phyloP scores from a whole-genome alignment of 2,888 invertebrate genomes.

The Arenicola marina region DNA sequence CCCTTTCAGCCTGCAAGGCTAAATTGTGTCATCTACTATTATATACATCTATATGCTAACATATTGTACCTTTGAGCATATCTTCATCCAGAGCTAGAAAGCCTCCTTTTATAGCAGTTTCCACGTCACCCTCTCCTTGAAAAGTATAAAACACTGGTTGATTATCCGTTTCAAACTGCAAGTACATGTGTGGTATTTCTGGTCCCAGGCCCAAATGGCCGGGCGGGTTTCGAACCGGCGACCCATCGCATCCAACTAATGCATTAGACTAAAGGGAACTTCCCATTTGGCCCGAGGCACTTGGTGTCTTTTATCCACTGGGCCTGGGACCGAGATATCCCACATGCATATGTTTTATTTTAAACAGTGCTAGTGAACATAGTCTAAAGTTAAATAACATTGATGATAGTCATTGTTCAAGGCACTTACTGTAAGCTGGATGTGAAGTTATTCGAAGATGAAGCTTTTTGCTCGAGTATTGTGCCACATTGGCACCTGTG shows the following conservation, averaged over 20 bases:
- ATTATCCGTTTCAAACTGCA: too few species aligned
- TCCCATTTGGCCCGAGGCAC: too few species aligned
- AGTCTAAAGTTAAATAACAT: background rate
- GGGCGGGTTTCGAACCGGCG: too few species aligned
- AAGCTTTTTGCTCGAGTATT: constrained; percentile 92
- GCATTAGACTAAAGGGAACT: too few species aligned
- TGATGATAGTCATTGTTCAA: background rate
- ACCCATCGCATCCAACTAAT: too few species aligned
- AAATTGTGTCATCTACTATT: too few species aligned
- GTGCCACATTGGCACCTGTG: constrained; percentile 84
- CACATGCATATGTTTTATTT: background rate
- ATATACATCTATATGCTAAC: too few species aligned
- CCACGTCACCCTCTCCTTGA: constrained; percentile 73
- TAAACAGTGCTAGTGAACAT: background rate
- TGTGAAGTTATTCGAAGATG: constrained; percentile 87
- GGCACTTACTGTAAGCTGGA: constrained; percentile 70
- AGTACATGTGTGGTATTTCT: too few species aligned
- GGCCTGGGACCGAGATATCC: too few species aligned
- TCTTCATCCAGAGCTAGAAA: constrained; percentile 90
- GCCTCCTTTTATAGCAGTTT: constrained; percentile 83
- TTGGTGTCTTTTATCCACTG: too few species aligned
- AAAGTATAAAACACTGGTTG: background rate
- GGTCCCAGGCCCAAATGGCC: too few species aligned
- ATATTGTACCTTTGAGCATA: constrained; percentile 79
- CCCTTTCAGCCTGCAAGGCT: too few species aligned